Conservation (phyloP, 1,140 invertebrate genomes). For the Drosophila erecta region DNA sequence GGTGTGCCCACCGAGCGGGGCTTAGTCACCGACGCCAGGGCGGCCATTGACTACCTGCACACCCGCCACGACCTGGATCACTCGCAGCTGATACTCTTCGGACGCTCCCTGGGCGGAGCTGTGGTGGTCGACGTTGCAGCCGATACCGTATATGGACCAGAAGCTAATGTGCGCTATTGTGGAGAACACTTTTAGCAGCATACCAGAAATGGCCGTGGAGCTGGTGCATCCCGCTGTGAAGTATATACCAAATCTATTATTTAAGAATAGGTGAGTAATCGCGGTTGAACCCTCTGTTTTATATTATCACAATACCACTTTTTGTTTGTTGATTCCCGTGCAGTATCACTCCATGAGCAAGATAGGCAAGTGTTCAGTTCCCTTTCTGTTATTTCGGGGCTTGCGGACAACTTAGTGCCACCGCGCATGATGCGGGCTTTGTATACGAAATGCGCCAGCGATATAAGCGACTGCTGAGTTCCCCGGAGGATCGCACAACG, state of each 20-base stretch:
- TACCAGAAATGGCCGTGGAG: constrained; percentile 95
- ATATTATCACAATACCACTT: neutral
- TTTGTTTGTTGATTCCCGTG: neutral
- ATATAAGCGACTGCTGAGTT: constrained; percentile 90
- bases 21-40: constrained; percentile 94
- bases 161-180: constrained; percentile 94
- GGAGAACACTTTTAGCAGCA: constrained; percentile 98
- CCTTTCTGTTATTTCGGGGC: constrained; percentile 91
- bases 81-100: constrained; percentile 95
- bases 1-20: constrained; percentile 94
- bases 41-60: constrained; percentile 93
- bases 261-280: constrained; percentile 91
- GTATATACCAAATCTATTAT: constrained; percentile 90
- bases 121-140: constrained; percentile 94
- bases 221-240: constrained; percentile 89
- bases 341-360: constrained; percentile 86
- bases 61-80: constrained; percentile 93
- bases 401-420: constrained; percentile 93
- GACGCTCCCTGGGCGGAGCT: constrained; percentile 95
- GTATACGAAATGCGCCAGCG: constrained; percentile 89
- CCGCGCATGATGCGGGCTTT: constrained; percentile 93
- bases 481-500: constrained; percentile 93
- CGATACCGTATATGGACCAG: constrained; percentile 88
- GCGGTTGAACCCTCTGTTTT: neutral
- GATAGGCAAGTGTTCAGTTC: constrained; percentile 88